phyloP scores from a whole-genome alignment of 2,888 invertebrate genomes.

The Pterostichus madidus region DNA sequence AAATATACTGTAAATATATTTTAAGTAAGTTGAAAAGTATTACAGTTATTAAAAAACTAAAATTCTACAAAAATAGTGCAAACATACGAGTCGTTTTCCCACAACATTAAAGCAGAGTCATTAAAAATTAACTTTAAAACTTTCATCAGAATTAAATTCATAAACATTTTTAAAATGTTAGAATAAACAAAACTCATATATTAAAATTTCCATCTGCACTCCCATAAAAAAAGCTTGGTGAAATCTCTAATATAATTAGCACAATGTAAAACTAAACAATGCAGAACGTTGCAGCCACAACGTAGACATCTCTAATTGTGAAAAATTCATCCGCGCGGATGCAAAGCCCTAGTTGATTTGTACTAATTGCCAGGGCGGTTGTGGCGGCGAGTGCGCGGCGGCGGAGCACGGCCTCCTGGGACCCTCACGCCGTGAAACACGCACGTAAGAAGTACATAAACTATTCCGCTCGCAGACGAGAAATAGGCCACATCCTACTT shows the following conservation, averaged over 20 bases:
- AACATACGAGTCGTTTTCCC: no score
- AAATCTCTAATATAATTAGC: background rate
- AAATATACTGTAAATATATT: no score
- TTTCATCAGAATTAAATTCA: no score
- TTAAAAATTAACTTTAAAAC: no score
- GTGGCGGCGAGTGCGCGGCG: background rate
- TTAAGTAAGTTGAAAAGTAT: no score
- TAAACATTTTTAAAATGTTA: no score
- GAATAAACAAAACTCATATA: no score
- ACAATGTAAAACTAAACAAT: background rate
- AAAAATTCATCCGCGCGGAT: conserved; percentile 32
- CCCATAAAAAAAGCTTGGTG: background rate
- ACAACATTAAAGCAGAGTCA: no score
- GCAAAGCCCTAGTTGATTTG: background rate
- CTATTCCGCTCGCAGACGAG: background rate
- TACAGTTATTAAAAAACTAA: no score
- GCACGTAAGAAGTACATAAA: conserved; percentile 34
- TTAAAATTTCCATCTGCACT: no score
- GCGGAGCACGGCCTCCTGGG: background rate
- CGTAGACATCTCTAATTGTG: conserved; percentile 27
- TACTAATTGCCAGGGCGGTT: conserved; percentile 20
- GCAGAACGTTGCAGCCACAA: background rate
- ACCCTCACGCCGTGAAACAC: conserved; percentile 7
- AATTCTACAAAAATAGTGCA: no score
- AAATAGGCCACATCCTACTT: conserved; percentile 33